Evolutionary conservation across 2,113 vertebrate species (phyloP).

Genomic region (Gymnorhina tibicen): DNA sequence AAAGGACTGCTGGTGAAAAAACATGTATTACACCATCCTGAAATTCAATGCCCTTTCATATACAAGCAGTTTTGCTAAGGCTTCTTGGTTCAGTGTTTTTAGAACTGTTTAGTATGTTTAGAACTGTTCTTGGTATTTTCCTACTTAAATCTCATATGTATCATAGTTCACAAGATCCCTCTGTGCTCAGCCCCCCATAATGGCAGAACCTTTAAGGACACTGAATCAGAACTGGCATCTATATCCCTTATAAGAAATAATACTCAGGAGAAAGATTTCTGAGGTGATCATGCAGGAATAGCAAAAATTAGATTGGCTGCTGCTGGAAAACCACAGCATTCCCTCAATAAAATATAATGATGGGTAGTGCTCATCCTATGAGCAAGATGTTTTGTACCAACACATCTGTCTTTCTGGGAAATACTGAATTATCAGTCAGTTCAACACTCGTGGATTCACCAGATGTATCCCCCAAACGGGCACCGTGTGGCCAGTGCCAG

Average conservation of each 20-base stretch:
- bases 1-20: not conserved
- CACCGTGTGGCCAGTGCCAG: not conserved
- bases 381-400: not conserved
- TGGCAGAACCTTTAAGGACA: not conserved
- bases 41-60: not conserved
- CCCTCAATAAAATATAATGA: rapidly evolving
- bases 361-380: not conserved
- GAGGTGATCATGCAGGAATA: not conserved
- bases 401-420: not conserved
- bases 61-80: not conserved
- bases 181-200: not conserved
- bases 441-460: not conserved
- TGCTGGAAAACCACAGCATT: not conserved
- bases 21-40: not conserved
- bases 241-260: not conserved
- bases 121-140: not conserved
- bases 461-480: rapidly evolving
- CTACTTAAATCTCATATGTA: not conserved
- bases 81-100: not conserved
- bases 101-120: not conserved
- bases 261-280: not conserved
- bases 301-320: not conserved
- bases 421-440: not conserved
- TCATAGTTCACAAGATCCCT: not conserved
- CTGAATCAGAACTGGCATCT: not conserved